phyloP scores from a whole-genome alignment of 2,888 invertebrate species.

The Nasonia oneida region DNA sequence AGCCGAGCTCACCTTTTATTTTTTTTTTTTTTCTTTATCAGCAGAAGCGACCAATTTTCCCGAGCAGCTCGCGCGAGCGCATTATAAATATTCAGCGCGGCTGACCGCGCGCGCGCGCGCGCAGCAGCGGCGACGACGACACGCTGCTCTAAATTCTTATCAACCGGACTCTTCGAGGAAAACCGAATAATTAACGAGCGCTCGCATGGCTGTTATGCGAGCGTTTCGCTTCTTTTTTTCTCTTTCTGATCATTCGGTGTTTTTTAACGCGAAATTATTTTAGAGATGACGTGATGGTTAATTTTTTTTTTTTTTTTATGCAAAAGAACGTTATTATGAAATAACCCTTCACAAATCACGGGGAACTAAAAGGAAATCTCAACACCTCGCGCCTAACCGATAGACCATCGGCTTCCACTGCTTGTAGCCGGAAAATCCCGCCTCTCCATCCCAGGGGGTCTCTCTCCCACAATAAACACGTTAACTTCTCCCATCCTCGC shows the following conservation, averaged over 20 bases:
- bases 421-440: not conserved
- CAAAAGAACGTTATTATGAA: too few species aligned
- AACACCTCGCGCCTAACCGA: too few species aligned
- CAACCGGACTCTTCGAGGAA: slow-evolving; percentile 55
- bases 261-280: too few species aligned
- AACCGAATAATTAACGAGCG: slow-evolving; percentile 55
- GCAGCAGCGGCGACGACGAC: not conserved
- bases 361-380: too few species aligned
- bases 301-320: too few species aligned
- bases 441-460: not conserved
- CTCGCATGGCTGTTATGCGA: too few species aligned
- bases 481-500: not conserved
- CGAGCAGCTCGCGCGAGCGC: not conserved
- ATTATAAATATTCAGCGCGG: slow-evolving; percentile 54
- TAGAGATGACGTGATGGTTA: too few species aligned
- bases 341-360: too few species aligned
- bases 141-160: slow-evolving; percentile 61
- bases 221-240: not conserved
- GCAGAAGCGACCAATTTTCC: slow-evolving; percentile 43
- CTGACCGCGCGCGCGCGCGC: not conserved
- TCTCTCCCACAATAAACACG: slow-evolving; percentile 25
- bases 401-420: not conserved
- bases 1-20: not conserved
- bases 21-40: slow-evolving; percentile 53
- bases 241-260: too few species aligned